Conservation (phyloP, 1,140 invertebrate species). For the Tyrophagus putrescentiae region DNA sequence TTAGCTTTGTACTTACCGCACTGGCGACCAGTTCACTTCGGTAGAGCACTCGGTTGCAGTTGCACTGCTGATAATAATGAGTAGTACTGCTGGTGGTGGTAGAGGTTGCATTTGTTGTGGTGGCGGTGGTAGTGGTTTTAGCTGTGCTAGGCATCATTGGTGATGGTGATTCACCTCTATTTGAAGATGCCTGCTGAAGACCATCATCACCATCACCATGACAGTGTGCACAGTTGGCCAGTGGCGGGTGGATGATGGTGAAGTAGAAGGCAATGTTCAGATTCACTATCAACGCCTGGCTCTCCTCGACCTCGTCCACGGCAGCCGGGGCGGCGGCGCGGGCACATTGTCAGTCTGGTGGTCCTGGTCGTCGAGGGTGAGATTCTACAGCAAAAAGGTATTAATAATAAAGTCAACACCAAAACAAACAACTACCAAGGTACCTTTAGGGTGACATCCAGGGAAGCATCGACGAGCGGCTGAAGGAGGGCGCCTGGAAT, state of each 20-base stretch:
- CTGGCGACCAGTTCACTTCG: conserved; percentile 1
- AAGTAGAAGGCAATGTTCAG: conserved; percentile 13
- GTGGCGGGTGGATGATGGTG: not conserved
- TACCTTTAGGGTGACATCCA: not conserved
- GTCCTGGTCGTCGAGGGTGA: not conserved
- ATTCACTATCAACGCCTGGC: not conserved
- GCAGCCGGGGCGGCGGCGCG: too few relatives aligned
- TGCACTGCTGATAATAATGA: not conserved
- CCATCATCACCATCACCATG: too few relatives aligned
- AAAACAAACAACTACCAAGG: not conserved
- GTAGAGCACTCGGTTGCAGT: conserved; percentile 5
- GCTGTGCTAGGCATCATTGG: too few relatives aligned
- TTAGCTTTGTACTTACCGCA: conserved; percentile 5
- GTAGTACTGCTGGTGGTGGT: not conserved
- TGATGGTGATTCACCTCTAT: too few relatives aligned
- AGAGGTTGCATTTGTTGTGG: not conserved
- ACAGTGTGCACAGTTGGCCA: not conserved
- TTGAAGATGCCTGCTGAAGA: too few relatives aligned
- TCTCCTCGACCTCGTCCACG: not conserved
- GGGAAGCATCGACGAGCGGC: not conserved
- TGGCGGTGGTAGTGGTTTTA: too few relatives aligned
- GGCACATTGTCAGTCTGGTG: too few relatives aligned
- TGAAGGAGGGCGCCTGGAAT: not conserved
- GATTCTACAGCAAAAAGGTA: not conserved
- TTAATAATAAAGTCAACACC: not conserved